Evolutionary conservation across 2,888 invertebrate genomes (phyloP).

Genomic region (Hemithea aestivaria): DNA sequence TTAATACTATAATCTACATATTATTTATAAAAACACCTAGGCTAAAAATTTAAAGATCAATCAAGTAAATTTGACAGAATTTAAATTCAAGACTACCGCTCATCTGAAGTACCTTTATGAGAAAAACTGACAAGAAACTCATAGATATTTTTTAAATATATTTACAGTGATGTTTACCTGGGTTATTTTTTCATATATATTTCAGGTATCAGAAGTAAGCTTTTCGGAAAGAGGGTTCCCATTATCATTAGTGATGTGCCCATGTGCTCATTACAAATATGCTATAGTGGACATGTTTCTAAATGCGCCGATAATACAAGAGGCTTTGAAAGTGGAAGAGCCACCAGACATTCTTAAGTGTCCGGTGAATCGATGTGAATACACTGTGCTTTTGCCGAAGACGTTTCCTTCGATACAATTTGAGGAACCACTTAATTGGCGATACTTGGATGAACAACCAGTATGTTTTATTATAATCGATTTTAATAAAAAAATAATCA

Average conservation of each 20-base stretch:
- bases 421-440: constrained; percentile 55
- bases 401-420: constrained; percentile 50
- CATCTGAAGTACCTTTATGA: too few relatives aligned
- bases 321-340: constrained; percentile 47
- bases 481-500: background rate
- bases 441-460: constrained; percentile 58
- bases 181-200: too few relatives aligned
- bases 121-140: too few relatives aligned
- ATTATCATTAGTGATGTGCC: constrained; percentile 54
- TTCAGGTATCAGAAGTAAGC: constrained; percentile 47
- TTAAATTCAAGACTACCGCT: too few relatives aligned
- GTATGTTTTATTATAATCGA: constrained; percentile 33
- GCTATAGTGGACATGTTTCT: constrained; percentile 53
- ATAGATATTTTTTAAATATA: too few relatives aligned
- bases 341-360: constrained; percentile 45
- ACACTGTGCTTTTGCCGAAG: constrained; percentile 59
- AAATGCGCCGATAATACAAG: constrained; percentile 36
- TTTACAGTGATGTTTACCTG: too few relatives aligned
- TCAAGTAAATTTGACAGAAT: too few relatives aligned
- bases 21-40: too few relatives aligned
- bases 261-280: constrained; percentile 52
- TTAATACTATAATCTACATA: too few relatives aligned
- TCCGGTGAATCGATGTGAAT: constrained; percentile 50
- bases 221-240: constrained; percentile 60
- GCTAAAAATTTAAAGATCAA: too few relatives aligned